phyloP scores from a whole-genome alignment of 2,113 vertebrate species.

The Thryonomys swinderianus region DNA sequence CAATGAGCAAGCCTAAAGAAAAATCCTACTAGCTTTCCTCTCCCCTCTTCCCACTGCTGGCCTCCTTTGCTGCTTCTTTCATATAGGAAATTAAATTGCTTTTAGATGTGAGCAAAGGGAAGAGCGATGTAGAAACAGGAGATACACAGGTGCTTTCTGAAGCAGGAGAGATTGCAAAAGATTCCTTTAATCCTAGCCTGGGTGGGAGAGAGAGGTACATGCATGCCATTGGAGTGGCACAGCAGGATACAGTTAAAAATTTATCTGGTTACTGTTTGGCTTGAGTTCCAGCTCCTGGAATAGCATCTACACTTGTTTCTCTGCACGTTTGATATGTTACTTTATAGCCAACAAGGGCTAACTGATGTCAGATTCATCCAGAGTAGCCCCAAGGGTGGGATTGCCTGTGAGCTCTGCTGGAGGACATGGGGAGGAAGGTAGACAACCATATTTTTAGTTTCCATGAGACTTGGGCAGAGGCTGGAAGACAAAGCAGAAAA shows the following conservation, averaged over 20 bases:
- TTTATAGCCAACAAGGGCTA: conserved; percentile 42
- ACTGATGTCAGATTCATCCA: conserved; percentile 44
- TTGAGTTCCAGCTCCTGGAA: conserved; percentile 34
- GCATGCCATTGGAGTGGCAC: neutral
- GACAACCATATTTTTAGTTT: neutral
- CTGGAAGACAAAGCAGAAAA: neutral
- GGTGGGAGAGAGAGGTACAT: neutral
- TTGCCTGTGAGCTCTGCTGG: neutral
- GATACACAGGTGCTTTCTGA: conserved; percentile 56
- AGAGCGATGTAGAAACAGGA: neutral
- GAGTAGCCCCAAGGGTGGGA: neutral
- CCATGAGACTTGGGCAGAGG: neutral
- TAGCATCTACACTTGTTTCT: conserved; percentile 31
- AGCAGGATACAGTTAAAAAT: conserved; percentile 39
- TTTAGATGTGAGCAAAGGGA: conserved; percentile 63
- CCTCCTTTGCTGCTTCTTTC: conserved; percentile 25
- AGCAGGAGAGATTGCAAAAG: conserved; percentile 58
- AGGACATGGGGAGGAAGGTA: neutral
- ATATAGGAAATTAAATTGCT: conserved; percentile 70
- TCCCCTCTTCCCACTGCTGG: too few species aligned
- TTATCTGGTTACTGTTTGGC: conserved; percentile 41
- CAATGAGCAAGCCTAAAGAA: conserved; percentile 9
- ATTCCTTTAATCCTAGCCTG: conserved; percentile 58
- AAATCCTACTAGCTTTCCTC: neutral
- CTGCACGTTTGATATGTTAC: conserved; percentile 24